Evolutionary conservation across 2,888 invertebrate species (phyloP), one percentile per base, ranked within the genome.

Genomic region (Sarcophaga rosellei): DNA sequence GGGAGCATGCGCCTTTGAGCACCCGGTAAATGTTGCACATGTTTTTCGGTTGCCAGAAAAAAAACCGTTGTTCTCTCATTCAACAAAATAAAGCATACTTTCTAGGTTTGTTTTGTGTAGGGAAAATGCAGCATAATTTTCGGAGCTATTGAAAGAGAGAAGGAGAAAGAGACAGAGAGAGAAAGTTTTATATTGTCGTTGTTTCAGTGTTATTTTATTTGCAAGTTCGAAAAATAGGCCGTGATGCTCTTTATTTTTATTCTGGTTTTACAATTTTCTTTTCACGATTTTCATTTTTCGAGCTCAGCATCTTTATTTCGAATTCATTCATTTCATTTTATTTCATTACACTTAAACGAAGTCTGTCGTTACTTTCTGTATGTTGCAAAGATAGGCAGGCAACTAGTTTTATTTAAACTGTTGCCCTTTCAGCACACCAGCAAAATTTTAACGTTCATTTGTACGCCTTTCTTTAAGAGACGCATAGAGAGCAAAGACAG

Each of bases 361-460:
- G 68, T 57, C 74, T 47, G 80, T 81, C 74, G 81, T 81, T 73
- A 81, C 70, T 85, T 84, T 74, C 84, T 86, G 74, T 75, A 84
- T 84, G 83, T 87, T 81, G 87, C 82, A 88, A 88, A 88, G 53
- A 53, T 5, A 53, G 53, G 53, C 53, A 53, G 87, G 88, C 88
- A 89, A 89, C 88, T 88, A 89, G 89, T 89, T 89, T 88, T 84
- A 88, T 85, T 88, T 85, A 88, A 89, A 88, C 89, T 89, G 88
- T 89, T 88, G 89, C 88, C 89, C 88, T 69, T 85, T 80, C 74
- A 84, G 87, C 88, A 89, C 88, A 86, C 78, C 74, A 59, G 80
- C 17, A 69, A 63, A 76, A 57, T 63, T 35, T 62, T 70, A 53
- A 61, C 45, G 76, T 72, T 23, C n/a, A 21, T 25, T 1, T 61